phyloP scores from a whole-genome alignment of 2,797 vertebrate species.

The Phoebastria nigripes region DNA sequence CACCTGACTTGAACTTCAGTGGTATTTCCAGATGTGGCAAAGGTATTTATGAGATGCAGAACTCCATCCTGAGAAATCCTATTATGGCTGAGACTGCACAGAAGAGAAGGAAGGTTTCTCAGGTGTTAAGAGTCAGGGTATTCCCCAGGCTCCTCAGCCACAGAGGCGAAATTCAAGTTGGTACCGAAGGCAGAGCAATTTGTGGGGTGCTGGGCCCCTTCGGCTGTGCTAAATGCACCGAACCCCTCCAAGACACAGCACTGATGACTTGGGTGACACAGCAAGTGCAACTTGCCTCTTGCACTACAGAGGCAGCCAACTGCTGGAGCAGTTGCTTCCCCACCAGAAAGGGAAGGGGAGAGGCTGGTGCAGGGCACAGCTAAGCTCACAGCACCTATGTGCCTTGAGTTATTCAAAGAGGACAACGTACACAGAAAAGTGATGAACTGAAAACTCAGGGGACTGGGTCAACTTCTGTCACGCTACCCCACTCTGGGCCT shows the following conservation, averaged over 20 bases:
- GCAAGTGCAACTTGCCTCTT: not conserved
- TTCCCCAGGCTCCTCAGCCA: not conserved
- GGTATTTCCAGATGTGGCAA: conserved; percentile 64
- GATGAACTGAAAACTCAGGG: not conserved
- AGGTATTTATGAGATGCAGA: conserved; percentile 70
- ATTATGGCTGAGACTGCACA: conserved; percentile 81
- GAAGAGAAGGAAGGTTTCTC: not conserved
- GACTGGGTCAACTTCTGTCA: not conserved
- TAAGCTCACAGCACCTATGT: not conserved
- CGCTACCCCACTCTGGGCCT: not conserved
- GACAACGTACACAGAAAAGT: fast-evolving
- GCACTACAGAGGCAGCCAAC: not conserved
- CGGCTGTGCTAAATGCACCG: not conserved
- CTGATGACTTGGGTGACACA: not conserved
- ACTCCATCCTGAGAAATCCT: conserved; percentile 76
- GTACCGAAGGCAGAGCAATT: not conserved
- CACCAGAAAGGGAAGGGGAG: not conserved
- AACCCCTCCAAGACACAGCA: not conserved
- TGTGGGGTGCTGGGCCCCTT: not conserved
- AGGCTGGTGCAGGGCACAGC: not conserved
- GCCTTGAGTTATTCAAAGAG: not conserved
- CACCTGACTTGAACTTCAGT: conserved; percentile 79
- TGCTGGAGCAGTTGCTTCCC: not conserved
- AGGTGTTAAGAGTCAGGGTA: not conserved
- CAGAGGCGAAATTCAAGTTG: not conserved